Base-by-base conservation (phyloP, 2,113 vertebrate species). In the Genyomyrus donnyi region DNA sequence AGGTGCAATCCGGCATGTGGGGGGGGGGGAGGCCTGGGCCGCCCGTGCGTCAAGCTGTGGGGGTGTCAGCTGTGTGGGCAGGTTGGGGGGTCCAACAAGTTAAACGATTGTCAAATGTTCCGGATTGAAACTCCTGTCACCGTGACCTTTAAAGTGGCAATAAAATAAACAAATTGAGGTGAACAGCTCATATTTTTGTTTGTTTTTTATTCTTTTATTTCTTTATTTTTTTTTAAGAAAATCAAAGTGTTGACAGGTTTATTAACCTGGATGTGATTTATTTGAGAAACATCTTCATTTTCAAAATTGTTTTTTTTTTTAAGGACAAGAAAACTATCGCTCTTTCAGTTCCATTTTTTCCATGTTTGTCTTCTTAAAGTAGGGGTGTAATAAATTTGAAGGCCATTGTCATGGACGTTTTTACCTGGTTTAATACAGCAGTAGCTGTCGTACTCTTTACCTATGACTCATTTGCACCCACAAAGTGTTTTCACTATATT, bases 211-310 rank as follows among this genome's bases (percentile, higher is more conserved):
- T 24, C 90, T 87, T 87, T 89, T 77, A 91, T 91, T 88, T 91
- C 11, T 27, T 90, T 88, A 62, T 88, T 62, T 92, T 91, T 89
- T 89, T 91, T 85, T 90, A 56, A 89, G 66, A 92, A 93, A 93
- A 92, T 91, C 86, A 91, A 92, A 90, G 53, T 42, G 35, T 91
- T 92, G 94, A 94, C 94, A 94, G 92, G 92, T 94, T 94, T 94
- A 94, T 95, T 94, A 94, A 94, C 90, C 91, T 10, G 4, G 19
- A 80, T 31, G 88, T 93, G 94, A 94, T 94, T 94, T 94, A 93
- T 93, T 93, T 88, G n/a, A 85, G 77, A 84, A 93, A 89, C 88
- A 90, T 89, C 89, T 94, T 93, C 91, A 93, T 93, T 94, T 93
- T 91, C 46, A 88, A 90, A 93, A 92, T 91, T 85, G 91, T 91